Evolutionary conservation across 2,888 invertebrate species (phyloP).

Genomic region (Calephelis perditalis): DNA sequence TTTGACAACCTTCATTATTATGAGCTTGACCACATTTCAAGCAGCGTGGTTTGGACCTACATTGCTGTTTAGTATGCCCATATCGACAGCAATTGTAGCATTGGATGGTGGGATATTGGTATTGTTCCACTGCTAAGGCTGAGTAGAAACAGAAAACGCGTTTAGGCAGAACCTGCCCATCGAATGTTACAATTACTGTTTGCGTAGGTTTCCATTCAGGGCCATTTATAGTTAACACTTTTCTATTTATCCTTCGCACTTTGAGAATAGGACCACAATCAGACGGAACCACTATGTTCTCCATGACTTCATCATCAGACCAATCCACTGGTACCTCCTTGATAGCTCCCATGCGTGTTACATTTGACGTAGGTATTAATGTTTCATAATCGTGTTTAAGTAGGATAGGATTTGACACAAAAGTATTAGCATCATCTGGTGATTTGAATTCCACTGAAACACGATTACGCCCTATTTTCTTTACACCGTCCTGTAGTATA

Average conservation of each 20-base stretch:
- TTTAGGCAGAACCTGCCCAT: background rate
- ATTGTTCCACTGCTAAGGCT: background rate
- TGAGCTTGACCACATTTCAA: background rate
- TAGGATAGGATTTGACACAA: slow-evolving; percentile 38
- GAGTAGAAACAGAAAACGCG: background rate
- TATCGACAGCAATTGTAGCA: background rate
- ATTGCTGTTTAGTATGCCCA: background rate
- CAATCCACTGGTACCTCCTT: background rate
- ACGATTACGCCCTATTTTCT: background rate
- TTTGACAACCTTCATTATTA: background rate
- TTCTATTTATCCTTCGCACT: background rate
- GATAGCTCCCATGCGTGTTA: background rate
- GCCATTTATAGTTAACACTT: background rate
- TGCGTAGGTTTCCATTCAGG: background rate
- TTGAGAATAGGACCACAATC: background rate
- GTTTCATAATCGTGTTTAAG: background rate
- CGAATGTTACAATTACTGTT: background rate
- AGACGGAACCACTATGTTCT: background rate
- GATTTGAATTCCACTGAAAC: no score
- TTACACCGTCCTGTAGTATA: background rate
- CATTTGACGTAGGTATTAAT: background rate
- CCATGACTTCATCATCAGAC: background rate
- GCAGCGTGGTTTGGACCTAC: background rate
- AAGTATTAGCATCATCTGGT: no score
- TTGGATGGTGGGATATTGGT: background rate